These are phyloP conservation scores for Troides aeacus DNA, from an alignment of 2,888 invertebrate genomes.

Conservation along the genomic window DNA sequence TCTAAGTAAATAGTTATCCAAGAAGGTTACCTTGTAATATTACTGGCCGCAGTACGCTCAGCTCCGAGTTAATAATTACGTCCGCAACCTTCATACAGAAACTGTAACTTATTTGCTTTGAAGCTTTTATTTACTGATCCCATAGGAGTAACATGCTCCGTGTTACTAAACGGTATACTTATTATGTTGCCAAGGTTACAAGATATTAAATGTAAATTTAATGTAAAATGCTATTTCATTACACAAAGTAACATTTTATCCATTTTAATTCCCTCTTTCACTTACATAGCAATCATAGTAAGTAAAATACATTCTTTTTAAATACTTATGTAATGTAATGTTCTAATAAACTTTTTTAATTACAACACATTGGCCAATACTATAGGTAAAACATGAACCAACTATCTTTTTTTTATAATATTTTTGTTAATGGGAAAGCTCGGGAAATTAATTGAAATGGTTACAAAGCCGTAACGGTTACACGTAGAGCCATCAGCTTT, in stretches of 20 bases:
- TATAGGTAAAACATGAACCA: too few species aligned
- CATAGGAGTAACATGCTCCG: constrained; percentile 4
- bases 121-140: constrained; percentile 16
- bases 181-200: not conserved
- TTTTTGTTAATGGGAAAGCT: too few species aligned
- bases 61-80: not conserved
- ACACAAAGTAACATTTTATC: constrained; percentile 4
- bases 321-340: not conserved
- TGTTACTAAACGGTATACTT: constrained; percentile 5
- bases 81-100: not conserved
- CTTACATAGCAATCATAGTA: not conserved
- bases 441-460: too few species aligned
- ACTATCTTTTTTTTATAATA: too few species aligned
- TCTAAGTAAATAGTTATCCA: not conserved
- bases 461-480: not conserved
- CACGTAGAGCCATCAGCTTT: not conserved
- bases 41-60: not conserved
- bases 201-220: constrained; percentile 2
- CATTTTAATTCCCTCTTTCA: not conserved
- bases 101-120: constrained; percentile 9
- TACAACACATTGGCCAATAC: too few species aligned
- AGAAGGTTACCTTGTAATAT: not conserved
- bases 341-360: too few species aligned
- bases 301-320: not conserved
- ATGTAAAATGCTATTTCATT: not conserved